Evolutionary conservation across 2,888 invertebrate genomes (phyloP).

Genomic region (Spilosoma lubricipeda): DNA sequence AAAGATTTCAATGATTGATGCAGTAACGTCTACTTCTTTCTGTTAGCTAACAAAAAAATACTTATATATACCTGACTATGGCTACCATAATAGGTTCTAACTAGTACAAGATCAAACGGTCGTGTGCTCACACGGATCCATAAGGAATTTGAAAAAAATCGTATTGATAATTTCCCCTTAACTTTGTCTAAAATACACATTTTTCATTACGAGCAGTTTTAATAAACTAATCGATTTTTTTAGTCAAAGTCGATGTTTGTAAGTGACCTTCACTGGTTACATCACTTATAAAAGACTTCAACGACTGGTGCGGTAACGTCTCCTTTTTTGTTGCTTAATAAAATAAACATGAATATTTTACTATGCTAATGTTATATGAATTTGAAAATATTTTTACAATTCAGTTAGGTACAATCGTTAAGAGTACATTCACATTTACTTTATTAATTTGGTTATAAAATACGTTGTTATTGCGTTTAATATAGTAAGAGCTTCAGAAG

Average conservation of each 20-base stretch:
- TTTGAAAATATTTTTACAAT: conserved; percentile 5
- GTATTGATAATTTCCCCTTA: not conserved
- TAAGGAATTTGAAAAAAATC: not conserved
- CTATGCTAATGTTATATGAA: not conserved
- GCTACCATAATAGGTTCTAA: too few relatives aligned
- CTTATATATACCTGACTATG: not conserved
- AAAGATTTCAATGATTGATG: conserved; percentile 66
- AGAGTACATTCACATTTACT: not conserved
- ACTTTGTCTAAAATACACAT: not conserved
- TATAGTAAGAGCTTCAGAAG: not conserved
- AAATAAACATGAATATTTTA: conserved; percentile 2
- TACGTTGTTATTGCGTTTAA: not conserved
- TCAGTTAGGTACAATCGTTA: not conserved
- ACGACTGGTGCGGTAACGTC: conserved; percentile 48
- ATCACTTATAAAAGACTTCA: conserved; percentile 67
- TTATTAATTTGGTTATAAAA: not conserved
- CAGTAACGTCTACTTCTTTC: conserved; percentile 17
- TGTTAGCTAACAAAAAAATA: not conserved
- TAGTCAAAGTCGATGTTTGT: conserved; percentile 11
- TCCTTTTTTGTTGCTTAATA: conserved; percentile 3
- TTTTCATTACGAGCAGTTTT: not conserved
- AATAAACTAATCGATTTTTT: not conserved
- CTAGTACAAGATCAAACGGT: too few relatives aligned
- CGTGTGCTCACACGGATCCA: not conserved
- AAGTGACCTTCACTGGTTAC: conserved; percentile 19